Conservation (phyloP, 1,140 invertebrate genomes). For the Goniozus legneri region DNA sequence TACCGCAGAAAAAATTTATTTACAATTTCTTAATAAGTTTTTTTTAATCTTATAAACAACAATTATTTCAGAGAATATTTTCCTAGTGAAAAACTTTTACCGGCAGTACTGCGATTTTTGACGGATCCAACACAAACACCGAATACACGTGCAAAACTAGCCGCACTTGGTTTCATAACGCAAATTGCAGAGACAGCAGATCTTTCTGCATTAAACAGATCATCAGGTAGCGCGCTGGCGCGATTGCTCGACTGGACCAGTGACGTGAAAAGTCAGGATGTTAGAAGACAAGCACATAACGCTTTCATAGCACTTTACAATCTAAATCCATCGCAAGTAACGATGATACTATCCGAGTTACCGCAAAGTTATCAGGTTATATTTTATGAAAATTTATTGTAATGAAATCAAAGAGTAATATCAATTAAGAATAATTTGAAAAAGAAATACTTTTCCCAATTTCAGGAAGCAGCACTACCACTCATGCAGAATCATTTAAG, state of each 20-base stretch:
- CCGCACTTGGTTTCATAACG: constrained; percentile 71
- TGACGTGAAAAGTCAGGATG: constrained; percentile 73
- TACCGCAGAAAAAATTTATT: background rate
- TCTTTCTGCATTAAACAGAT: constrained; percentile 47
- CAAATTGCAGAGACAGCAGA: constrained; percentile 64
- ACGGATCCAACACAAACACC: constrained; percentile 88
- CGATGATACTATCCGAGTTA: constrained; percentile 76
- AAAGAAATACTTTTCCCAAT: constrained; percentile 6
- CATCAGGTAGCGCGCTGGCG: constrained; percentile 61
- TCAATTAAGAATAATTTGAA: constrained; percentile 4
- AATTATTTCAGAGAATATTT: constrained; percentile 60
- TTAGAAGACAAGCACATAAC: constrained; percentile 73
- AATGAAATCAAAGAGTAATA: background rate
- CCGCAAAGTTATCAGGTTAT: constrained; percentile 72
- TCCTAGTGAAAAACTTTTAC: constrained; percentile 62
- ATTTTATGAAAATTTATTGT: constrained; percentile 1
- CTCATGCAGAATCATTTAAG: constrained; percentile 81
- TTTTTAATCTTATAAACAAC: constrained; percentile 19
- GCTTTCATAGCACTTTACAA: constrained; percentile 86
- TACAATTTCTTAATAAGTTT: constrained; percentile 14
- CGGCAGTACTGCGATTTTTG: constrained; percentile 70
- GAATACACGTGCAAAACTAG: constrained; percentile 78
- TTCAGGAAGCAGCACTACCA: constrained; percentile 73
- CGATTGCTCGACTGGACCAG: constrained; percentile 65
- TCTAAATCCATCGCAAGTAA: constrained; percentile 83